Base-by-base conservation (phyloP, 2,113 vertebrate species). In the Caretta caretta region DNA sequence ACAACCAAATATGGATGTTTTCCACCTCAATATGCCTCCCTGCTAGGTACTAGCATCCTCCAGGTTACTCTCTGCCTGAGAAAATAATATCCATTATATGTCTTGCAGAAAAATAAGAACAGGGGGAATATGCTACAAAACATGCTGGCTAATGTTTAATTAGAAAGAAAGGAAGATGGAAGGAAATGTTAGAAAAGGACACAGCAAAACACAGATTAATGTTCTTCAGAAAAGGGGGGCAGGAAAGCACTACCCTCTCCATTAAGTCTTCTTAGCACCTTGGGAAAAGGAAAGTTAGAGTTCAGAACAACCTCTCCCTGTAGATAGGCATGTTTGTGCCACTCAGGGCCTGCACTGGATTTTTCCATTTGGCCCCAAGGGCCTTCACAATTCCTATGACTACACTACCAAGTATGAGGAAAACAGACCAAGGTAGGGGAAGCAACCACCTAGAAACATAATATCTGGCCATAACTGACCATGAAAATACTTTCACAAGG, bases 101-200 rank as follows among this genome's bases (percentile, higher is more conserved):
- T 89, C 49, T 46, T 6, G 83, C 5, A 42, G 75, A 57, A 76
- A 84, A 82, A 2, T 62, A 10, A 1, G 19, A 75, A 5, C 81
- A 35, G 53, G 89, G 91, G 80, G 90, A 56, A 85, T 92, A 91
- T 42, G 35, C 10, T 57, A 87, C 12, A 93, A 80, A 90, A 91
- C 57, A 25, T 24, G 38, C 4, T 80, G 9, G 50, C 31, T 83
- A 27, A 90, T 48, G 10, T 75, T n/a, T 65, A 88, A 13, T 20
- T 89, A 27, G 42, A 92, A 91, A 93, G 46, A 1, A 85, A 10
- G 1, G 78, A 20, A n/a, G 5, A 85, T 42, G 87, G 86, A 80
- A 92, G 0, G 1, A 90, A 85, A 53, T 72, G 20, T 29, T 6
- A 42, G 56, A 42, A 10, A 1, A 3, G 83, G 87, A 86, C 38